Evolutionary conservation across 2,888 invertebrate genomes (phyloP).

Genomic region (Cepaea hortensis): DNA sequence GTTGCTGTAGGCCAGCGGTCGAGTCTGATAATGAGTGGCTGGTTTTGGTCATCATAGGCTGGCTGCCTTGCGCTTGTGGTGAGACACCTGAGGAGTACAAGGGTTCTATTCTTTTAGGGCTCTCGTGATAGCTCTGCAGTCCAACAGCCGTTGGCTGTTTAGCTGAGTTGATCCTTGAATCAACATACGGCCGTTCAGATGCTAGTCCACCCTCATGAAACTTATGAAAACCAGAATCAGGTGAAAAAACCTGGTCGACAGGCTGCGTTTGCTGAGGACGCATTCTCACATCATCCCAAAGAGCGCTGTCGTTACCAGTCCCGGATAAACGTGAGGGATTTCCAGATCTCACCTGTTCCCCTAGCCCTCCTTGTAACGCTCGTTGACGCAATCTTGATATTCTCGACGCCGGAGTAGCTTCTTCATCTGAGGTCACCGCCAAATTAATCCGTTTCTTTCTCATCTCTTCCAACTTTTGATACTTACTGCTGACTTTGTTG

Average conservation of each 20-base stretch:
- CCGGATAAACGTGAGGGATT: background rate
- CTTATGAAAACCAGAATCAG: background rate
- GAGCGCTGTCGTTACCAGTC: background rate
- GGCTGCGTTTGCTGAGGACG: conserved; percentile 5
- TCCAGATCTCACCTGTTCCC: conserved; percentile 29
- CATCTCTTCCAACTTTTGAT: conserved; percentile 68
- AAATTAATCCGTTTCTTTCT: conserved; percentile 68
- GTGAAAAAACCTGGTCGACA: background rate
- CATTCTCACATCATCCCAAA: background rate
- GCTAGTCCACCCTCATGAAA: background rate
- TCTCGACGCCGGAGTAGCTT: conserved; percentile 65
- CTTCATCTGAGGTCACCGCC: conserved; percentile 69
- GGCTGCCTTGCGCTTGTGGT: conserved; percentile 6
- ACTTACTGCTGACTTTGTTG: conserved; percentile 58
- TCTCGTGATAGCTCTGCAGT: background rate
- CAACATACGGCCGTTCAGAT: background rate
- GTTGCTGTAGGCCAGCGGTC: background rate
- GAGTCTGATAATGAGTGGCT: background rate
- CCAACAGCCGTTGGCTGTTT: background rate
- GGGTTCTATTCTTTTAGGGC: background rate
- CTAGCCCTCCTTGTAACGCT: conserved; percentile 59
- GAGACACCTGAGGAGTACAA: background rate
- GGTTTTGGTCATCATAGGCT: background rate
- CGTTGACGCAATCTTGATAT: conserved; percentile 67
- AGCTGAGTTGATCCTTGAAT: background rate